Base-by-base conservation (phyloP, 2,888 invertebrate genomes). In the Rhamphomyia laevipes region DNA sequence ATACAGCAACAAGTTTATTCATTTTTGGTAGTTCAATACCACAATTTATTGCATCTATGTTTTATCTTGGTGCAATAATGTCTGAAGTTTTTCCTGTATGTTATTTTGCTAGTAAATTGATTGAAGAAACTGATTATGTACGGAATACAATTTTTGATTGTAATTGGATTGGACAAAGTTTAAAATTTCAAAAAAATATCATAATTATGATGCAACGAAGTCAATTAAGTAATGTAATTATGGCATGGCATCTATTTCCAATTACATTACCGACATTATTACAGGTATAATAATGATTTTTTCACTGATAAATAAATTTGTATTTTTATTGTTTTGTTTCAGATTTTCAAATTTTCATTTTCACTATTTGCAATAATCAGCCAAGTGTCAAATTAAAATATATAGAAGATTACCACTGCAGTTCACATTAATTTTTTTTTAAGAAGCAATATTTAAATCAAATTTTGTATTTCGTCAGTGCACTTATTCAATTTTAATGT, bases 1-100 rank as follows among this genome's bases (percentile, higher is more conserved):
- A 54, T 21, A 57, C 59, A 6, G 51, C 58, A 43, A 56, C 57
- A 12, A 60, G 60, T n/a, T 56, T 60, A 7, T 55, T 59, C 37
- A 54, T 60, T 15, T 60, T 56, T 35, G 45, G 13, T 21, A 56
- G 57, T 13, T 51, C 59, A 38, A 49, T 53, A 7, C 51, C 52
- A 17, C 51, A 55, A 1, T 11, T 11, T 40, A 46, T 60, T 47
- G 53, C 52, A 2, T 54, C 59, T 2, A 40, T 47, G 3, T 52
- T 56, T 2, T 59, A 56, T 35, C 21, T 60, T 9, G 27, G 52
- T 43, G 57, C 57, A 1, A 52, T 56, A 3, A 46, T 55, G 6
- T 15, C 57, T 43, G 58, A 60, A 52, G 56, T 55, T 7, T 55
- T 57, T 6, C 60, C 59, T 1, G 53, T 56, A 40, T 60, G 58